A percentile compares a stretch with the other conserved stretches of the same genome.
Evolutionary conservation across 2,113 vertebrate species (phyloP).

Genomic region (Oryctolagus cuniculus): mOryCun1.1 NC_091440.1:15634501-15635000

Average conservation of each 20-base stretch:
- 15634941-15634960: not conserved
- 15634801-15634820: not conserved
- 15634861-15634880: not conserved
- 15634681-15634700: not conserved
- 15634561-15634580: not conserved
- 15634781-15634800: not conserved
- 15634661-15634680: not conserved
- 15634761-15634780: not conserved
- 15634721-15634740: not conserved
- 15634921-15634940: not conserved
- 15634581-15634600: not conserved
- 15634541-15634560: not conserved
- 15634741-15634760: not conserved
- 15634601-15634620: accelerated
- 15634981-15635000: not conserved
- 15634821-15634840: conserved; percentile 4
- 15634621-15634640: not conserved
- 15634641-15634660: not conserved
- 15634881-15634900: not conserved
- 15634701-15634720: not conserved
- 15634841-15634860: not conserved
- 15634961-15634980: not conserved
- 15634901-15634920: not conserved
- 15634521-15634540: not conserved
- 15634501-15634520: too few species aligned